Base-by-base conservation (phyloP, 2,888 invertebrate species). In the Ochlodes sylvanus region DNA sequence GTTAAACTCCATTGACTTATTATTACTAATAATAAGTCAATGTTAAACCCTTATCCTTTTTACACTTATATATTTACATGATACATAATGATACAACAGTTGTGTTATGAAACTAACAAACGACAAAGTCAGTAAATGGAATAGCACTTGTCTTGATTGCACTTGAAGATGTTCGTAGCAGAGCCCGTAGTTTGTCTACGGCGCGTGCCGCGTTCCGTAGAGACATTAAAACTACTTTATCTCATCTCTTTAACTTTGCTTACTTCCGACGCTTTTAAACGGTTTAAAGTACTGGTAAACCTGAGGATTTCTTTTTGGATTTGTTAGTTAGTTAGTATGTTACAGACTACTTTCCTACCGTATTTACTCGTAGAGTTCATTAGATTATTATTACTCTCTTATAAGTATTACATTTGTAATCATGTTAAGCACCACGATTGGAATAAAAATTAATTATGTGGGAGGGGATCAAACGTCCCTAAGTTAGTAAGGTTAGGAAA, bases 171-270 rank as follows among this genome's bases (percentile, higher is more conserved):
- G 52, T 58, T 60, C 66, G 66, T 60, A 66, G 60, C 66, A 54
- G n/a, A 58, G 52, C 41, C 60, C 66, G 66, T 64, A 64, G 63
- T 44, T 17, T 15, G 56, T 47, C 44, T 63, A 55, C 56, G 56
- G 32, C 55, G 47, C 19, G 57, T 57, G 47, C 44, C 55, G 44
- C 56, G 17, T 44, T n/a, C n/a, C 44, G 47, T 34, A 61, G 58
- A 44, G 47, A 61, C 61, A n/a, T 50, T 60, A 60, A 61, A 38
- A 63, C 42, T 27, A 27, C 10, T 56, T 56, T 56, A 63, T 63
- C 42, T 63, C 42, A 21, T 63, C 62, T 54, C 54, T 55, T 14
- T 44, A n/a, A 41, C 52, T 42, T 63, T 55, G 42, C 15, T 27
- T 55, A 47, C 44, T 47, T 47, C 12, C 50, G 50, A 7, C 50